These are phyloP conservation scores for Paedocypris sp. DNA, from an alignment of 2,113 vertebrate genomes.

Conservation along the genomic window DNA sequence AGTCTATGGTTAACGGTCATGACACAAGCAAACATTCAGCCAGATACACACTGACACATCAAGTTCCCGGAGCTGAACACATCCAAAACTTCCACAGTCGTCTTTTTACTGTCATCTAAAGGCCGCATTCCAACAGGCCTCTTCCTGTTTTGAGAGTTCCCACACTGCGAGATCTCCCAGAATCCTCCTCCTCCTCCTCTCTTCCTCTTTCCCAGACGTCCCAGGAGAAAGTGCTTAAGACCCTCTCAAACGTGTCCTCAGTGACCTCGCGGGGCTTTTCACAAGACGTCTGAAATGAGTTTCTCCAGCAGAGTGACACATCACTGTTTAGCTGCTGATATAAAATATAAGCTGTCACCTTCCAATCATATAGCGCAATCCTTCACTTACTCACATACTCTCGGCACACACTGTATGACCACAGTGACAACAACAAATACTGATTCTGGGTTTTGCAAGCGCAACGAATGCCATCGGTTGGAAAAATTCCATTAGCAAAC, in stretches of 20 bases:
- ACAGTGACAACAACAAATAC: too few species aligned
- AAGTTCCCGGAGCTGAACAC: too few species aligned
- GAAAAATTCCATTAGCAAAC: slow-evolving; percentile 2
- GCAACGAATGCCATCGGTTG: not conserved
- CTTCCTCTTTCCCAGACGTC: slow-evolving; percentile 28
- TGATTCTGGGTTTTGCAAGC: too few species aligned
- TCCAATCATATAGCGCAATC: not conserved
- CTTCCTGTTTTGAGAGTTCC: slow-evolving; percentile 56
- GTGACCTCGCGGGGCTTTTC: not conserved
- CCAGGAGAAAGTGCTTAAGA: not conserved
- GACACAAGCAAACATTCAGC: too few species aligned
- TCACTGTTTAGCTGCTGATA: not conserved
- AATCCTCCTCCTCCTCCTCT: slow-evolving; percentile 26
- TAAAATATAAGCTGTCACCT: not conserved
- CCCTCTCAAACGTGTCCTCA: not conserved
- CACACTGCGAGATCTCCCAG: slow-evolving; percentile 47
- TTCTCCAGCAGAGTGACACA: not conserved
- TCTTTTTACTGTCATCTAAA: slow-evolving; percentile 40
- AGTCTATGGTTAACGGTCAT: too few species aligned
- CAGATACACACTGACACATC: too few species aligned
- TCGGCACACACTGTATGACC: too few species aligned
- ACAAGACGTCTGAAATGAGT: not conserved
- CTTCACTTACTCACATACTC: too few species aligned
- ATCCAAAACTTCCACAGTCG: not conserved
- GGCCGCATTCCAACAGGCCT: slow-evolving; percentile 45